Base-by-base conservation (phyloP, 2,888 invertebrate species). In the Ypsolopha scabrella region DNA sequence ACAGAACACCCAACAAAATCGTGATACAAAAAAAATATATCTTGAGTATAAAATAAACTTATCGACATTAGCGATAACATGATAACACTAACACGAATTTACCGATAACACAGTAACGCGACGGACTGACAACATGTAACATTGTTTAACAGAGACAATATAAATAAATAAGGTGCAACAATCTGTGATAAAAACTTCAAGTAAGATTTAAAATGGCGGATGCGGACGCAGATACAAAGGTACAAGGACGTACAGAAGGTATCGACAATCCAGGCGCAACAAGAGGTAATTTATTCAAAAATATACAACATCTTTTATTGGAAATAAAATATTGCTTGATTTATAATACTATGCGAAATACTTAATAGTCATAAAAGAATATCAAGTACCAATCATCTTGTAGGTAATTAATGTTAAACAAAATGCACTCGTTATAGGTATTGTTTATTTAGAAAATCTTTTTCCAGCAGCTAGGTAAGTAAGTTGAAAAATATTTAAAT, bases 181-280 rank as follows among this genome's bases (percentile, higher is more conserved):
- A 46, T 39, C 33, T 43, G 41, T 43, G 6, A 14, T 13, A 46
- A n/a, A 11, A 11, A 46, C 9, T n/a, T 11, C 10, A 41, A 6
- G 38, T 36, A 14, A 35, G 50, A 55, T 55, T 7, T 4, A 55
- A 41, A 46, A 68, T 70, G 64, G 60, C 57, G 34, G 62, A 64
- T 37, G 51, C 50, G 11, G 50, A 39, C 7, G 38, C 8, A 13
- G 43, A 37, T 4, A 37, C 14, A 37, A 38, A 36, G 7, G 11
- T 6, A 4, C 2, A 24, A 3, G 24, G 24, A 24, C 24, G 24
- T 9, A 34, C 6, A 36, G 8, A 53, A 47, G 80, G 79, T 24
- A 56, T 69, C 13, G 80, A 81, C 51, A 80, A 81, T 56, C 67
- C 57, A 7, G 63, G 60, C 9, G 75, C 67, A 6, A 80, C 73